A percentile compares a stretch with the other conserved stretches of the same genome.
phyloP scores from a whole-genome alignment of 2,797 vertebrate genomes.

The Pteropus rufus region DNA sequence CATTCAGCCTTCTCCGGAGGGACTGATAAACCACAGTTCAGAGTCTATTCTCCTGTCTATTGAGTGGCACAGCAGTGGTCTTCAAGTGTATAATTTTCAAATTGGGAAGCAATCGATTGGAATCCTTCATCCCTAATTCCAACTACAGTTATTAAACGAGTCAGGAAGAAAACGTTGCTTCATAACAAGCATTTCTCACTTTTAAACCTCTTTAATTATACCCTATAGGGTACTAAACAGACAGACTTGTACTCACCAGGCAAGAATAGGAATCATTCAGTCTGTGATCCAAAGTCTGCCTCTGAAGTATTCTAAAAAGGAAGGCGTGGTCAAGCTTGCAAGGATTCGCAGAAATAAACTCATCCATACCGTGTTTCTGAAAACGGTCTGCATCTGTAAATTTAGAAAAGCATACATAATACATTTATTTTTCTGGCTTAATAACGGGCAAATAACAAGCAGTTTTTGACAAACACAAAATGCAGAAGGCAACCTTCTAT shows the following conservation, averaged over 20 bases:
- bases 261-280: slow-evolving; percentile 99
- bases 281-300: slow-evolving; percentile 93
- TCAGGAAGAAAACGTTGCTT: slow-evolving; percentile 81
- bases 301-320: slow-evolving; percentile 93
- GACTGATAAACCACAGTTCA: slow-evolving; percentile 64
- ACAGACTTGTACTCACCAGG: slow-evolving; percentile 88
- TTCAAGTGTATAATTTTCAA: slow-evolving; percentile 90
- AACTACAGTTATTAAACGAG: slow-evolving; percentile 80
- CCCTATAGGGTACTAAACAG: not conserved
- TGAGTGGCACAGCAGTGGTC: slow-evolving; percentile 86
- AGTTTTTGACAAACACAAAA: slow-evolving; percentile 13
- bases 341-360: slow-evolving; percentile 93
- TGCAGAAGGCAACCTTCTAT: not conserved
- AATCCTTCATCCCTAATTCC: slow-evolving; percentile 86
- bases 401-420: slow-evolving; percentile 51
- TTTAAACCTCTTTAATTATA: slow-evolving; percentile 75
- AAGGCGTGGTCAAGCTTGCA: slow-evolving; percentile 91
- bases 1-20: slow-evolving; percentile 63
- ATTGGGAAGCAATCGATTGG: slow-evolving; percentile 91
- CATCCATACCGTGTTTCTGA: slow-evolving; percentile 95
- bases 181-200: slow-evolving; percentile 81
- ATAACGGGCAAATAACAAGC: not conserved
- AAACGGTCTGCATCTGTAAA: slow-evolving; percentile 89
- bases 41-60: slow-evolving; percentile 78
- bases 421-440: slow-evolving; percentile 1